A percentile compares a stretch with the other conserved stretches of the same genome.
Conservation (phyloP, 2,888 invertebrate species). For the Heliconius cydno region DNA sequence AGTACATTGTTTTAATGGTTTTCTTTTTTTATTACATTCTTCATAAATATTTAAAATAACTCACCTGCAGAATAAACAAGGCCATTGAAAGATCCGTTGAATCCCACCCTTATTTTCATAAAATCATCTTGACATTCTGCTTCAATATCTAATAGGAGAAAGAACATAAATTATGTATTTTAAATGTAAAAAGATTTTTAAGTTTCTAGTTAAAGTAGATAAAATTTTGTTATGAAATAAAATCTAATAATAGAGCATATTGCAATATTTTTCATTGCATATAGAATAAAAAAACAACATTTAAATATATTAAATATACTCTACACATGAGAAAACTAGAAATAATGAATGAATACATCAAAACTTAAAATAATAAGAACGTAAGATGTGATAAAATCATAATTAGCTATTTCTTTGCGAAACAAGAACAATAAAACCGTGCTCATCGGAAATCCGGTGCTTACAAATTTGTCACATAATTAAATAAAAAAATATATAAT, state of each 20-base stretch:
- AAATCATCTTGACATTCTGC: constrained; percentile 98
- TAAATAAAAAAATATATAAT: neutral
- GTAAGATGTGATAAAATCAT: constrained; percentile 61
- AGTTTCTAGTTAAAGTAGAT: neutral
- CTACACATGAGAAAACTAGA: too few relatives aligned
- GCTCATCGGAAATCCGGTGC: constrained; percentile 43
- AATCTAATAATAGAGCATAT: too few relatives aligned
- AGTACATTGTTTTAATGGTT: neutral
- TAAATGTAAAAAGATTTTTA: neutral
- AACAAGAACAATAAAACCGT: constrained; percentile 42
- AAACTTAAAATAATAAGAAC: neutral
- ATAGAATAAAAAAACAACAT: too few relatives aligned
- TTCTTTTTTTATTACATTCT: neutral
- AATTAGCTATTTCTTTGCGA: constrained; percentile 55
- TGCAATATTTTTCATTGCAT: too few relatives aligned
- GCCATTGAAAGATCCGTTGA: constrained; percentile 95
- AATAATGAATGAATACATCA: too few relatives aligned
- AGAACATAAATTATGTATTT: neutral
- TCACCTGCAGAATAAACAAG: constrained; percentile 94
- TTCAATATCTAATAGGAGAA: constrained; percentile 89
- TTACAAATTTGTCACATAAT: constrained; percentile 42
- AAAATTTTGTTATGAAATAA: neutral
- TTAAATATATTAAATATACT: too few relatives aligned
- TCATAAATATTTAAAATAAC: constrained; percentile 35
- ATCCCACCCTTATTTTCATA: constrained; percentile 96